These are phyloP conservation scores for Carpatolechia fugitivella DNA, from an alignment of 2,888 invertebrate genomes.

Conservation along the genomic window DNA sequence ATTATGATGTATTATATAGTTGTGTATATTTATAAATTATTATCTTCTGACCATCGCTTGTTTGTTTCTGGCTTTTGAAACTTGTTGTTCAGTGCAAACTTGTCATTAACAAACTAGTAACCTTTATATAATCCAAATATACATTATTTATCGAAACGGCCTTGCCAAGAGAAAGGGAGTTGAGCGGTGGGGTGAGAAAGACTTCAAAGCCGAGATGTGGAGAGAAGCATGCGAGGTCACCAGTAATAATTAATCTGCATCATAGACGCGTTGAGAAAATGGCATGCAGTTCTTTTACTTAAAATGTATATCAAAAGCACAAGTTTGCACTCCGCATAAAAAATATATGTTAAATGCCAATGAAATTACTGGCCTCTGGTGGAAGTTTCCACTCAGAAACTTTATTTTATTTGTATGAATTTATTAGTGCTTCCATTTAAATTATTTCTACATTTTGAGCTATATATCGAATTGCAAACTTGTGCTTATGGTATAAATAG, in stretches of 20 bases:
- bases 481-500: background rate
- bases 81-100: background rate
- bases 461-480: background rate
- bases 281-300: slow-evolving; percentile 19
- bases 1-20: slow-evolving; percentile 24
- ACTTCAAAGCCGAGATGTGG: slow-evolving; percentile 11
- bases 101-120: background rate
- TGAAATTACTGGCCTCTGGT: background rate
- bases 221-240: slow-evolving; percentile 28
- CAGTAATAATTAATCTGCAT: slow-evolving; percentile 21
- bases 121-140: background rate
- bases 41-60: slow-evolving; percentile 36
- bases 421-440: background rate
- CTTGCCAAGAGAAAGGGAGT: slow-evolving; percentile 3
- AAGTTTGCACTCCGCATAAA: background rate
- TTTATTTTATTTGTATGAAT: background rate
- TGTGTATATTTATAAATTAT: slow-evolving; percentile 29
- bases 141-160: slow-evolving; percentile 7
- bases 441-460: background rate
- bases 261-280: slow-evolving; percentile 24
- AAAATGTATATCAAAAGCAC: background rate
- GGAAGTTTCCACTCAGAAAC: background rate
- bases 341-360: background rate
- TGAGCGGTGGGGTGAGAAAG: background rate
- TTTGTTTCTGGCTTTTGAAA: slow-evolving; percentile 34